Percentiles rank a stretch among this genome's conserved stretches.
Evolutionary conservation across 2,113 vertebrate species (phyloP).

Genomic region (Heterochromis multidens): DNA sequence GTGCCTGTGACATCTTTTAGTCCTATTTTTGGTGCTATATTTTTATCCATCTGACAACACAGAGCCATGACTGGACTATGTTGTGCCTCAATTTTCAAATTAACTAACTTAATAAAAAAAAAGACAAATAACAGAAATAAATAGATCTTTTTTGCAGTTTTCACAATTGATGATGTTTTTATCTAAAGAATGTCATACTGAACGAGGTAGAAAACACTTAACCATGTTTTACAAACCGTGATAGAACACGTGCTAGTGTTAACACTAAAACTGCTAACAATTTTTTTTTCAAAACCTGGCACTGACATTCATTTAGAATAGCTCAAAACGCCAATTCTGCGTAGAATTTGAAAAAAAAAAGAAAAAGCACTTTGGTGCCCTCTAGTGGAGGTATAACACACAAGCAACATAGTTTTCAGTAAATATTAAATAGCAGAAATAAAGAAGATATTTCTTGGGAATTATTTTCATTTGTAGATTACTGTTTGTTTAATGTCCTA

Average conservation of each 20-base stretch:
- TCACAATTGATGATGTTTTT: neutral
- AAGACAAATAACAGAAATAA: neutral
- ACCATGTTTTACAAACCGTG: neutral
- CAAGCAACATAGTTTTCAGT: no score
- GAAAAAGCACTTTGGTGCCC: neutral
- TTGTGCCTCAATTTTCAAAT: neutral
- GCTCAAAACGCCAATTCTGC: neutral
- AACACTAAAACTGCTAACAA: neutral
- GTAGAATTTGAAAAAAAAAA: neutral
- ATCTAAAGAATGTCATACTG: neutral
- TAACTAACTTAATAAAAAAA: neutral
- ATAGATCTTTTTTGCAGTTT: neutral
- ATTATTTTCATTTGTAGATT: no score
- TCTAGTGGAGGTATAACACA: neutral
- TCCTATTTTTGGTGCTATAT: neutral
- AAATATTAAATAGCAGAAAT: no score
- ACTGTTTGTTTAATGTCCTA: neutral
- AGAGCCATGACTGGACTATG: neutral
- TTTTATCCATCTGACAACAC: neutral
- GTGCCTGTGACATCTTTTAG: neutral
- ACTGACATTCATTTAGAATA: neutral
- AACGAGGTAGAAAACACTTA: neutral
- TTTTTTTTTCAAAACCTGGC: neutral
- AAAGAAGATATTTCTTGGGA: no score
- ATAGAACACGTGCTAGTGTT: fast-evolving